Percentiles rank a stretch among this genome's conserved stretches.
Conservation (phyloP, 1,140 invertebrate species). For the Apis cerana region DNA sequence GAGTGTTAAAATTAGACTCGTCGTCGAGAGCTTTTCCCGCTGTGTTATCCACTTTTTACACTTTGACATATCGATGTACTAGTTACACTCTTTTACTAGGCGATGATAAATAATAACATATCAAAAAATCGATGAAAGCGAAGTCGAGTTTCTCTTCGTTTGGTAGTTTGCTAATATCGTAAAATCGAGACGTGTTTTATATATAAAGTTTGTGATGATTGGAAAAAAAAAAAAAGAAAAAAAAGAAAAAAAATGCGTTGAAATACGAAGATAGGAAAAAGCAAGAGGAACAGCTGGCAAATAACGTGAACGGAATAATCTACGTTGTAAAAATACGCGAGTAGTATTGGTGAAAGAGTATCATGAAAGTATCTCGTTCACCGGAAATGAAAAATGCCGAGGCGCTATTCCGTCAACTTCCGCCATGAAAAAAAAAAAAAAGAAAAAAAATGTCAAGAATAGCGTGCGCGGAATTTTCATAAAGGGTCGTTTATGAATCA, state of each 20-base stretch:
- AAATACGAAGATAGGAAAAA: constrained; percentile 5
- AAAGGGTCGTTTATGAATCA: neutral
- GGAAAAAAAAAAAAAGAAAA: neutral
- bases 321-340: neutral
- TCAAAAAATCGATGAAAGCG: neutral
- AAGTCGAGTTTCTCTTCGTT: neutral
- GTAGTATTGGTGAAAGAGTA: neutral
- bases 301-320: constrained; percentile 22
- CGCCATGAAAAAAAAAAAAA: neutral
- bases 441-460: constrained; percentile 12
- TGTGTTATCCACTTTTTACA: no score
- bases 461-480: constrained; percentile 10
- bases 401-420: neutral
- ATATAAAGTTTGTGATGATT: neutral
- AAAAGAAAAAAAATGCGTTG: neutral
- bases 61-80: no score
- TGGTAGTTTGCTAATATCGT: neutral
- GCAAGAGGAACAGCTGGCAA: neutral
- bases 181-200: neutral
- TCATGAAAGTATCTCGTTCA: neutral
- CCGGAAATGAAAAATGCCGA: constrained; percentile 64
- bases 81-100: no score
- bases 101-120: no score
- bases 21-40: no score
- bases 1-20: no score